These are phyloP conservation scores for Idaea dimidiata DNA, from an alignment of 2,888 invertebrate species.

Conservation along the genomic window DNA sequence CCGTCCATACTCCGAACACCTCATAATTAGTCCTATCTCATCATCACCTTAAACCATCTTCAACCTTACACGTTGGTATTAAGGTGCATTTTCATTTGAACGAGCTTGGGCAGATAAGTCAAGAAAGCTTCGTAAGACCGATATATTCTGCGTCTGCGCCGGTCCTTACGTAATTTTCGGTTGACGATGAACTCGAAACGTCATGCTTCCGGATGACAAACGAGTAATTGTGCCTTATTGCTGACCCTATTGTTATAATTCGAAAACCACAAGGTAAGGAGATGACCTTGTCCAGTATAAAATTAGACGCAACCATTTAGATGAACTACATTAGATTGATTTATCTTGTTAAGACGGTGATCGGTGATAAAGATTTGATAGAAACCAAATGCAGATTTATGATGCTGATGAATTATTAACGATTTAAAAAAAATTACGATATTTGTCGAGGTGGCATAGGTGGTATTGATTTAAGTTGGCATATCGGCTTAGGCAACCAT, in stretches of 20 bases:
- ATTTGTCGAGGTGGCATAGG: no score
- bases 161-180: slow-evolving; percentile 73
- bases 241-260: slow-evolving; percentile 50
- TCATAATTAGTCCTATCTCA: slow-evolving; percentile 52
- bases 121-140: slow-evolving; percentile 43
- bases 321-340: slow-evolving; percentile 40
- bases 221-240: slow-evolving; percentile 40
- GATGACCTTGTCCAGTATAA: slow-evolving; percentile 50
- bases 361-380: slow-evolving; percentile 37
- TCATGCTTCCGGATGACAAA: slow-evolving; percentile 74
- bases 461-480: no score
- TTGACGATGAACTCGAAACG: slow-evolving; percentile 75
- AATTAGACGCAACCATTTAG: slow-evolving; percentile 42
- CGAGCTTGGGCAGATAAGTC: slow-evolving; percentile 41
- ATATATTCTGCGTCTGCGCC: slow-evolving; percentile 72
- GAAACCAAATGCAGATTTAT: slow-evolving; percentile 28
- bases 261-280: slow-evolving; percentile 45
- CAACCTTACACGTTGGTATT: slow-evolving; percentile 52
- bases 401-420: no score
- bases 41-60: slow-evolving; percentile 46
- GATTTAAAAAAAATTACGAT: no score
- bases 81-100: slow-evolving; percentile 49
- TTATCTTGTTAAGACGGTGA: slow-evolving; percentile 40
- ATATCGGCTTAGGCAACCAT: no score
- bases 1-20: slow-evolving; percentile 59